phyloP scores from a whole-genome alignment of 2,888 invertebrate species.

The Volucella zonaria region DNA sequence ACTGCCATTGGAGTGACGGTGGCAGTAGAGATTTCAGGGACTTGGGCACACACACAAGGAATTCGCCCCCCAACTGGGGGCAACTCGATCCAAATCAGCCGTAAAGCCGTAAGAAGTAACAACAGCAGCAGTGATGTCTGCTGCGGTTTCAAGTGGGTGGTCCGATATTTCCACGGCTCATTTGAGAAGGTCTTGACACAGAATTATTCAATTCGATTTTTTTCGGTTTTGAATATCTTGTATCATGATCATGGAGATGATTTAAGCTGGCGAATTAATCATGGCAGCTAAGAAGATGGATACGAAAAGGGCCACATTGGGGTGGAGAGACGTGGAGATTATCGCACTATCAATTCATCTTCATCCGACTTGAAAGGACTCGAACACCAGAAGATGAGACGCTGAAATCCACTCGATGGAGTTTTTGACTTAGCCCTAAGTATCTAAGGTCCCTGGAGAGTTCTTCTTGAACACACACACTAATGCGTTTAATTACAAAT shows the following conservation, averaged over 20 bases:
- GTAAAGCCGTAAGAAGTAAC: slow-evolving; percentile 63
- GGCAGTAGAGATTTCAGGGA: slow-evolving; percentile 58
- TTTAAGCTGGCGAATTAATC: slow-evolving; percentile 74
- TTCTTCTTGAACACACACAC: slow-evolving; percentile 28
- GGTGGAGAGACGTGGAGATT: slow-evolving; percentile 36
- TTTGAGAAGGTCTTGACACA: slow-evolving; percentile 73
- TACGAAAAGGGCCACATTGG: slow-evolving; percentile 60
- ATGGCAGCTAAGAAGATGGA: slow-evolving; percentile 49
- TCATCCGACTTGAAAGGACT: slow-evolving; percentile 3
- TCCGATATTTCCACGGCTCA: slow-evolving; percentile 74
- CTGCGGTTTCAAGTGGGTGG: slow-evolving; percentile 71
- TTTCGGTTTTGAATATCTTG: slow-evolving; percentile 66
- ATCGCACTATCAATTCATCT: slow-evolving; percentile 64
- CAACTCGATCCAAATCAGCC: slow-evolving; percentile 67
- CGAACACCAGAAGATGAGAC: background rate
- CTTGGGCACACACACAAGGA: slow-evolving; percentile 66
- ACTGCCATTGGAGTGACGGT: slow-evolving; percentile 31
- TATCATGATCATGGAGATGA: slow-evolving; percentile 69
- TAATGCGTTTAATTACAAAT: slow-evolving; percentile 71
- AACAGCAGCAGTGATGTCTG: slow-evolving; percentile 67
- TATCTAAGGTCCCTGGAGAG: slow-evolving; percentile 26
- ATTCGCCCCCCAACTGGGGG: slow-evolving; percentile 70
- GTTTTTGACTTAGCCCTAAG: background rate
- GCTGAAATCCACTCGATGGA: slow-evolving; percentile 45
- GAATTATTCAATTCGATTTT: slow-evolving; percentile 67